A percentile compares a stretch with the other conserved stretches of the same genome.
These are phyloP conservation scores for Hozukius guyotensis DNA, from an alignment of 2,797 vertebrate genomes.

Conservation along the genomic window DNA sequence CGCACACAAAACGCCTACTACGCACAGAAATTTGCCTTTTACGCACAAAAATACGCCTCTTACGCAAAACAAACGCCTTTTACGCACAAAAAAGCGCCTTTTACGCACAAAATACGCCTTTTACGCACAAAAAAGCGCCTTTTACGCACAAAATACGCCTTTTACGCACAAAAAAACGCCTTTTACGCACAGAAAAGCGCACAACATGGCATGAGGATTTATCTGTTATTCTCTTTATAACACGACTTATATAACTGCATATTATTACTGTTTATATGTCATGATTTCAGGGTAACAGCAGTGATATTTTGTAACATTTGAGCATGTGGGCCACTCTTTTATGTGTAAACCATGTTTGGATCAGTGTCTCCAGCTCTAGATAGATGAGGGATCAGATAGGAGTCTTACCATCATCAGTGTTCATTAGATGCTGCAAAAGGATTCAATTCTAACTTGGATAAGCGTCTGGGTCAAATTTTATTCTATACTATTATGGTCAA, in stretches of 20 bases:
- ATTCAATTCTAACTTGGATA: not conserved
- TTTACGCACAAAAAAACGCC: too few species aligned
- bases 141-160: too few species aligned
- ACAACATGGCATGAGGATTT: too few species aligned
- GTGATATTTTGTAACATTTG: not conserved
- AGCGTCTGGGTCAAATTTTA: not conserved
- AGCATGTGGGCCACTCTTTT: not conserved
- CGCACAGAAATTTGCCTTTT: too few species aligned
- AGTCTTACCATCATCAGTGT: not conserved
- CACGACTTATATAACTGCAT: not conserved
- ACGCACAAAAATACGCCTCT: too few species aligned
- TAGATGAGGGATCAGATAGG: not conserved
- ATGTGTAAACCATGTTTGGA: constrained; percentile 37
- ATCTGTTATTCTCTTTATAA: not conserved
- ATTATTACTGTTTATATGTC: not conserved
- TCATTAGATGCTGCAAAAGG: not conserved
- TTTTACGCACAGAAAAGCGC: too few species aligned
- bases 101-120: too few species aligned
- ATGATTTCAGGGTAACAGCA: not conserved
- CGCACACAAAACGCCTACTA: too few species aligned
- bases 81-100: too few species aligned
- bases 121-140: too few species aligned
- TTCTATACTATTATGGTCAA: not conserved
- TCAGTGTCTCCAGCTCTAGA: not conserved
- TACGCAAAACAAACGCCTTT: too few species aligned